Percentiles rank a stretch among this genome's conserved stretches.
These are phyloP conservation scores for Otus scops DNA, from an alignment of 2,797 vertebrate species.

Conservation along the genomic window DNA sequence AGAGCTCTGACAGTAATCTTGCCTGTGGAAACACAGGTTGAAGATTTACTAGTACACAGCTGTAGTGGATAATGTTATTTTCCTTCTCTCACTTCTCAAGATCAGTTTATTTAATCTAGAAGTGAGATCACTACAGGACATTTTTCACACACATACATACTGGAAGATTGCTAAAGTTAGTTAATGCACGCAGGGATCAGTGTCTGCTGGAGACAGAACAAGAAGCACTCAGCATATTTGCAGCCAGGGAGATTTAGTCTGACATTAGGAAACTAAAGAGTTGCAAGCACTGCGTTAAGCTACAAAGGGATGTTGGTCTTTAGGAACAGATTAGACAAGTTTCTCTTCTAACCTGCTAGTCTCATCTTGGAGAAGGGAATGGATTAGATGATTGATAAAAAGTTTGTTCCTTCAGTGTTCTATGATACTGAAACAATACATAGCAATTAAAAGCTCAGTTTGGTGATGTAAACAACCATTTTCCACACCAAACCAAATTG, in stretches of 20 bases:
- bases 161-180: neutral
- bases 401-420: neutral
- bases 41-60: neutral
- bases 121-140: neutral
- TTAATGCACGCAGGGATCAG: neutral
- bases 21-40: neutral
- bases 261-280: neutral
- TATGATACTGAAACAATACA: neutral
- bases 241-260: neutral
- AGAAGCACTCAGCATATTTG: neutral
- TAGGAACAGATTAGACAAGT: neutral
- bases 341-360: neutral
- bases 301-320: neutral
- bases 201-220: neutral
- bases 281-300: neutral
- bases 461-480: rapidly evolving
- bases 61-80: neutral
- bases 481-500: neutral
- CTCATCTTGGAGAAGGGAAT: neutral
- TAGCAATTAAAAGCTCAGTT: neutral
- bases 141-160: neutral
- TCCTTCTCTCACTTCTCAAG: neutral
- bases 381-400: neutral
- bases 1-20: neutral
- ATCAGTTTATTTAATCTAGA: neutral